Base-by-base conservation (phyloP, 2,797 vertebrate genomes). In the Netta rufina region DNA sequence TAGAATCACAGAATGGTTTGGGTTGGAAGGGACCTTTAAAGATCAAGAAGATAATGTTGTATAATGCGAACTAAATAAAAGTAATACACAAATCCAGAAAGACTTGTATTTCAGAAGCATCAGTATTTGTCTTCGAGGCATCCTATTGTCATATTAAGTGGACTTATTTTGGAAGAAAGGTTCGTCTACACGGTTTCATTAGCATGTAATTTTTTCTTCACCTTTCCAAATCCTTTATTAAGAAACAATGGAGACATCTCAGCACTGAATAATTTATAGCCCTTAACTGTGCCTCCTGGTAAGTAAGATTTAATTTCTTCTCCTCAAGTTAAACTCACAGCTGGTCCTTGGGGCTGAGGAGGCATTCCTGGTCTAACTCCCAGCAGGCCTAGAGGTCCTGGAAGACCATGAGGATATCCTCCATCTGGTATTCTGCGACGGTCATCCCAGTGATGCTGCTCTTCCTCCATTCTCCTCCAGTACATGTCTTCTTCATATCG, bases 401-500 rank as follows among this genome's bases (percentile, higher is more conserved):
- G 99, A 79, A 99, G 99, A 13, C 99, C 99, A 84, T 98, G 99
- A 60, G 98, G 98, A 96, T 99, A 99, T 24, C 98, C 98, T 74
- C 98, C 99, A n/a, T 99, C 99, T 11, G 99, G 98, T 92, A 99
- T 97, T 83, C 99, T 98, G 21, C 99, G 99, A 4, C 99, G 98
- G 4, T 99, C 99, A 56, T 99, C 99, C 99, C 99, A 99, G 94
- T 99, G 99, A 91, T 99, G 99, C 33, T 99, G 99, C 36, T 99
- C 99, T 90, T 99, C 99, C 89, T 99, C 99, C 98, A 99, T 98
- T 64, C 99, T 98, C 81, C 99, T 98, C 99, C 99, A 99, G 97
- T 99, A 99, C 99, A 99, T 99, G 91, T 99, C 99, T 75, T 99
- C 99, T 95, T 99, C 99, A 20, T 99, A 99, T 13, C 99, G 98